phyloP scores from a whole-genome alignment of 2,797 vertebrate genomes.

The Chloroceryle amazona region DNA sequence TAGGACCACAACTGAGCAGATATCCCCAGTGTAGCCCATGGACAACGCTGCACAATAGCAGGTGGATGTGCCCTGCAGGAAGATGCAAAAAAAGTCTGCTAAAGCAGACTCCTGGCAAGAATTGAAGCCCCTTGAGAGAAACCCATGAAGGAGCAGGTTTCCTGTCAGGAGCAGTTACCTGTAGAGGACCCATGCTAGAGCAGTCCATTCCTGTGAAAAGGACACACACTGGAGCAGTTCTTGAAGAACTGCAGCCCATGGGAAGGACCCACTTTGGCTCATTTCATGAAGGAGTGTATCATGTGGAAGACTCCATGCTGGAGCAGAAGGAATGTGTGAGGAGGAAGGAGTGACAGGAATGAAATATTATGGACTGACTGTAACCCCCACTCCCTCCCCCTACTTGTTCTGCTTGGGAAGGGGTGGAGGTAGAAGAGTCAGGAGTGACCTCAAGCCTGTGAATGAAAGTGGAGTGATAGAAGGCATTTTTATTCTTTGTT shows the following conservation, averaged over 20 bases:
- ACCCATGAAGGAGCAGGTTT: background rate
- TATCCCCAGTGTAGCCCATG: background rate
- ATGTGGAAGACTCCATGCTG: rapidly evolving
- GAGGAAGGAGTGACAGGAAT: background rate
- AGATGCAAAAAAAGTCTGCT: background rate
- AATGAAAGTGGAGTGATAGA: background rate
- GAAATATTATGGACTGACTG: background rate
- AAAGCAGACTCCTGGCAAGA: background rate
- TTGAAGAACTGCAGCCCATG: background rate
- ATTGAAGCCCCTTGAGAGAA: background rate
- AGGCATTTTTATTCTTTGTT: background rate
- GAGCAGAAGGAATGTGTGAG: background rate
- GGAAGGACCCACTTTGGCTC: background rate
- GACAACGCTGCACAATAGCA: background rate
- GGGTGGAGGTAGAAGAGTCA: background rate
- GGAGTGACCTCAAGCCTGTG: background rate
- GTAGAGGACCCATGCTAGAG: rapidly evolving
- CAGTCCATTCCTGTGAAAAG: background rate
- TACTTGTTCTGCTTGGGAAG: background rate
- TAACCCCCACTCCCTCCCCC: background rate
- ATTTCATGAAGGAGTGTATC: background rate
- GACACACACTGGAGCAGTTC: background rate
- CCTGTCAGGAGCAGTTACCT: background rate
- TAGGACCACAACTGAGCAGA: background rate
- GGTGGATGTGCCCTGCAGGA: background rate